Evolutionary conservation across 30 jellyfish, hydroid and myxozoan species (phyloP).

Genomic region (Catostylus mosaicus): DNA sequence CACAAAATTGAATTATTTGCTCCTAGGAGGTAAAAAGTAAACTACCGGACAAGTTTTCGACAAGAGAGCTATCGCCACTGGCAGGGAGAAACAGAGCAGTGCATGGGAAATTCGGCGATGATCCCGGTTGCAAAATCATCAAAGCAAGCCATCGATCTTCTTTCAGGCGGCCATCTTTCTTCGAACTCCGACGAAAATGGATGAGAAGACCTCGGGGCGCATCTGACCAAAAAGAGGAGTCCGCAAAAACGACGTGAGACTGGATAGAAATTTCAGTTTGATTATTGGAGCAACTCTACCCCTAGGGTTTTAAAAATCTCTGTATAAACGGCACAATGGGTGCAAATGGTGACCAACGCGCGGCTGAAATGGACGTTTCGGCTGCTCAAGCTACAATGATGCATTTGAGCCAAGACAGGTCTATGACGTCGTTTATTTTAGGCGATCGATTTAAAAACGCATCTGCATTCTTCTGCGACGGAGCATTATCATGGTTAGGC

Average conservation of each 20-base stretch:
- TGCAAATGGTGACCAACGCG: too few relatives aligned
- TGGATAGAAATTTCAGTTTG: background rate
- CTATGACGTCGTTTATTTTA: background rate
- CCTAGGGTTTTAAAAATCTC: background rate
- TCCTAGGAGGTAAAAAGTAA: constrained; percentile 51
- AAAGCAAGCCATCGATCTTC: constrained; percentile 44
- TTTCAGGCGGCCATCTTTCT: constrained; percentile 45
- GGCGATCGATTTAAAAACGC: background rate
- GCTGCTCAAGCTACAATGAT: background rate
- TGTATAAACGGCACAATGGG: background rate
- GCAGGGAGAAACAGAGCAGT: constrained; percentile 63
- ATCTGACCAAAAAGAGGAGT: background rate
- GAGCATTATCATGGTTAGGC: background rate
- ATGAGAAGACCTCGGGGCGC: constrained; percentile 52
- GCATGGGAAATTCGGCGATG: constrained; percentile 58
- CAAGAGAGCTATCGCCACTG: constrained; percentile 69
- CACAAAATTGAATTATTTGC: too few relatives aligned
- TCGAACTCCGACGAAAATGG: constrained; percentile 63
- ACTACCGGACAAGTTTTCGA: constrained; percentile 44
- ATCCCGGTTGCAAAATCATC: constrained; percentile 63
- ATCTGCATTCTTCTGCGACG: background rate
- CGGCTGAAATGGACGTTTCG: background rate
- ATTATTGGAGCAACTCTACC: background rate
- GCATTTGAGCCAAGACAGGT: background rate
- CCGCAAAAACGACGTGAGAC: background rate